phyloP scores from a whole-genome alignment of 2,888 invertebrate species.

The Brachycybe producta region DNA sequence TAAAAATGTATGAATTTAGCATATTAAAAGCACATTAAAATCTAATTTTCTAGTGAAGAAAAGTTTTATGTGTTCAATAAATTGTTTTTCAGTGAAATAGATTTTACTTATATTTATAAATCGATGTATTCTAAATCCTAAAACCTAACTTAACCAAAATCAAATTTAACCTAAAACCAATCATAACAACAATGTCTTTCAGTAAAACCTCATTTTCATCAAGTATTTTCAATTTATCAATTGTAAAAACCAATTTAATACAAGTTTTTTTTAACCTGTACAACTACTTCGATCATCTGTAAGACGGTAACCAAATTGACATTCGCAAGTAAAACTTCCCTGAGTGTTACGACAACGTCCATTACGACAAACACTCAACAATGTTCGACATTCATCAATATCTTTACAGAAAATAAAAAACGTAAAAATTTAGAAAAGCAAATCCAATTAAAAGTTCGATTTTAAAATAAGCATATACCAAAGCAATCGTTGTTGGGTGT shows the following conservation, averaged over 20 bases:
- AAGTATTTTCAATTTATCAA: too few species aligned
- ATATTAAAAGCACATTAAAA: constrained; percentile 12
- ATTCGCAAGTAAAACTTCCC: constrained; percentile 68
- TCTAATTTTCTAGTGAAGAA: not conserved
- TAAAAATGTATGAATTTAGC: not conserved
- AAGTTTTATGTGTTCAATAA: constrained; percentile 42
- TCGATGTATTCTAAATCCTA: too few species aligned
- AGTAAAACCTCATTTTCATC: too few species aligned
- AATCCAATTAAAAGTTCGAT: not conserved
- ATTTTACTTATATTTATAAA: too few species aligned
- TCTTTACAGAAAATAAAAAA: constrained; percentile 27
- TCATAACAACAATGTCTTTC: too few species aligned
- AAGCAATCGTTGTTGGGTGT: constrained; percentile 53
- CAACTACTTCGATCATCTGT: constrained; percentile 63
- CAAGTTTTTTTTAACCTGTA: constrained; percentile 70
- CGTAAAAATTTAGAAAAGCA: not conserved
- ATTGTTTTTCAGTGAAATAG: too few species aligned
- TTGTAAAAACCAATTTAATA: too few species aligned
- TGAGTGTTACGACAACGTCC: constrained; percentile 66
- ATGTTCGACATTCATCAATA: constrained; percentile 69
- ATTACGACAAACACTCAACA: constrained; percentile 72
- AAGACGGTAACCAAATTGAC: constrained; percentile 61
- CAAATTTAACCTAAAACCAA: too few species aligned
- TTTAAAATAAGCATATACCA: constrained; percentile 35
- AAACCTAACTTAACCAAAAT: too few species aligned